Conservation (phyloP, 2,888 invertebrate species). For the Julus scanicus region DNA sequence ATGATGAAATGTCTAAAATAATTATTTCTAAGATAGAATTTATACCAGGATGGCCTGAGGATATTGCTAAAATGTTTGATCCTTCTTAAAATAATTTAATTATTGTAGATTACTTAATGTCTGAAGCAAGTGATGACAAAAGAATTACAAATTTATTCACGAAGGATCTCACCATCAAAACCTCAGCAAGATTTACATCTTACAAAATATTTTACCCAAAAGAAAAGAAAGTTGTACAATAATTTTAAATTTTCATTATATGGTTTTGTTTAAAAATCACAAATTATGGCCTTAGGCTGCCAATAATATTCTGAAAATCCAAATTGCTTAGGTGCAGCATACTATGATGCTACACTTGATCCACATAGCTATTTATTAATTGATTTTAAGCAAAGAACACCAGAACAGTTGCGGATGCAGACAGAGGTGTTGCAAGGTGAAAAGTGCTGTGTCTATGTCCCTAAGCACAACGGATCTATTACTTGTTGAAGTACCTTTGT, state of each 20-base stretch:
- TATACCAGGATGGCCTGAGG: too few relatives aligned
- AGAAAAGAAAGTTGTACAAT: neutral
- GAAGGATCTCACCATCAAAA: neutral
- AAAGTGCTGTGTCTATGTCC: neutral
- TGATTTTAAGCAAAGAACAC: neutral
- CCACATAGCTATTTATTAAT: slow-evolving; percentile 3
- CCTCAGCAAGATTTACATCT: neutral
- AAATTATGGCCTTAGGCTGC: neutral
- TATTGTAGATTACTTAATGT: too few relatives aligned
- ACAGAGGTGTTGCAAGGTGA: neutral
- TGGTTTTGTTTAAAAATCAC: slow-evolving; percentile 36
- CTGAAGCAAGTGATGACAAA: too few relatives aligned
- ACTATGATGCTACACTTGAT: neutral
- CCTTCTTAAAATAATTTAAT: too few relatives aligned
- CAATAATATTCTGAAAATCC: neutral
- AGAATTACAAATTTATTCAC: too few relatives aligned
- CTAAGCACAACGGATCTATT: neutral
- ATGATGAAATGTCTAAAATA: too few relatives aligned
- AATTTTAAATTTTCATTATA: slow-evolving; percentile 21
- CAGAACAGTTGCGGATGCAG: neutral
- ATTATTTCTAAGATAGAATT: too few relatives aligned
- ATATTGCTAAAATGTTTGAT: too few relatives aligned
- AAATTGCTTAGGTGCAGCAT: neutral
- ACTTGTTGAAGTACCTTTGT: too few relatives aligned
- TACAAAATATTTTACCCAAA: neutral